Evolutionary conservation across 2,888 invertebrate genomes (phyloP), one percentile per base, ranked within the genome.

Genomic region (Dynastes hyllus): DNA sequence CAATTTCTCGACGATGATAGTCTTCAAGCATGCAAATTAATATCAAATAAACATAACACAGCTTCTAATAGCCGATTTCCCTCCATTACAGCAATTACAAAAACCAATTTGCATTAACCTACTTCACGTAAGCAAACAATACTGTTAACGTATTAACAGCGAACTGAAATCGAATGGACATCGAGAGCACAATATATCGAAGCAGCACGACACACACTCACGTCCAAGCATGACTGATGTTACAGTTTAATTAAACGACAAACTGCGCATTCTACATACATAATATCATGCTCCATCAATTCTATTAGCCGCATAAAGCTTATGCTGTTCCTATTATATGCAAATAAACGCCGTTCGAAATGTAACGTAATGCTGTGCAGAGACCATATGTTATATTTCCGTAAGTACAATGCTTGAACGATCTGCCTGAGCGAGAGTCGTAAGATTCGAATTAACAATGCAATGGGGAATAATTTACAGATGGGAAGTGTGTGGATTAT

Each of bases 251-350:
- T 84, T 84, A 84, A 83, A 83, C 83, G 83, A 82, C 81, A 84
- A 6, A 37, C 77, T 71, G 80, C 70, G 81, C 83, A 83, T 84
- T 82, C 82, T 78, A 80, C 81, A 85, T 79, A 78, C 81, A 85
- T 86, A 85, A 82, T 81, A 81, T 81, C 80, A 80, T 79, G 81
- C 85, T 85, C 82, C 84, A 86, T 86, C 85, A 86, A 84, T 84
- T 84, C 83, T 84, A 85, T 84, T 85, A 81, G 83, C 83, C 81
- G 84, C 87, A 86, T 86, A 87, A 85, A 85, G 85, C 78, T 58
- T 80, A 81, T 83, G 85, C 83, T 85, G 85, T 85, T 85, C 85
- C 87, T 86, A 87, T 87, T 87, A 87, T 87, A 87, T 87, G 87
- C 87, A 87, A 87, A 87, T 87, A 81, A 78, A 81, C 79, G 78